Evolutionary conservation across 2,113 vertebrate genomes (phyloP), one percentile per base, ranked within the genome.

Genomic region (Lophura nycthemera): DNA sequence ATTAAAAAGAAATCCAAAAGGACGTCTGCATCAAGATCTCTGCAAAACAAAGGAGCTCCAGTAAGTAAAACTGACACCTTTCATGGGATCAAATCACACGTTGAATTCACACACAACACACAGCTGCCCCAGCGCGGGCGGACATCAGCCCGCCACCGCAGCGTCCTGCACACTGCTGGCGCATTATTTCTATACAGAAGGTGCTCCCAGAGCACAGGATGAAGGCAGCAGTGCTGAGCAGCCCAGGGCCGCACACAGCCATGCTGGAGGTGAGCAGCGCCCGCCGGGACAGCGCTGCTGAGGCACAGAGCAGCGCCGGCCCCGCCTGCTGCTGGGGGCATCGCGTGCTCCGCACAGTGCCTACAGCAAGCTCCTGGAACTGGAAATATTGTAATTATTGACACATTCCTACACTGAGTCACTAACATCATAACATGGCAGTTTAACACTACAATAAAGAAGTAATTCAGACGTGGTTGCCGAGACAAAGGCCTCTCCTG

Each of bases 1-100:
- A 99, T 98, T 99, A 99, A 99, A 99, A 99, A 98, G 98, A 98
- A 99, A 99, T 98, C 99, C 98, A 98, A 98, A 98, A 99, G 98
- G 98, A 97, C 98, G 98, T 98, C 99, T 98, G 98, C 98, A 96
- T 98, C 99, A 98, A 98, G 98, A 99, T 98, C 97, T 99, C 98
- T 99, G 99, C 98, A 99, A 99, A 99, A 99, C 99, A 99, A 99
- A 98, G 98, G 98, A 99, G 98, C 98, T 98, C 97, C 98, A 98
- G 98, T 99, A 98, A 99, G 98, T 98, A 98, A 97, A 96, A 93
- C 96, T 83, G 74, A 7, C 52, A 97, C 92, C 96, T 96, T 92
- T 15, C 50, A 87, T 10, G 85, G 75, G 60, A 92, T 45, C 89
- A 91, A 93, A 93, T 78, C 94, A 97, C 94, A 96, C 95, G 97